Evolutionary conservation across 1,140 invertebrate species (phyloP).

Genomic region (Drosophila prosaltans): DNA sequence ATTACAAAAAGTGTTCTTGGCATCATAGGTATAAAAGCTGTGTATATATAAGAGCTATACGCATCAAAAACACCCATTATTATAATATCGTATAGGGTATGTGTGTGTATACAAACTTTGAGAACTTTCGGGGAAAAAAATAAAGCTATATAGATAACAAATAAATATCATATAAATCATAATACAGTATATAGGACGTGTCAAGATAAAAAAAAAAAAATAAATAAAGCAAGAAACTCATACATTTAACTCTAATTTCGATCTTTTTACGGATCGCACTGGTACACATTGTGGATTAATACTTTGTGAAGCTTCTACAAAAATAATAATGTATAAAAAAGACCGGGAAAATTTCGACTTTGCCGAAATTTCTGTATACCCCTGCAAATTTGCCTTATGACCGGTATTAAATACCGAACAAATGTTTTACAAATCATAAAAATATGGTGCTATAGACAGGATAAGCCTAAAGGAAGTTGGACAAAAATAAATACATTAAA

Average conservation of each 20-base stretch:
- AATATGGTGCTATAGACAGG: not conserved
- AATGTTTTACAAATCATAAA: not conserved
- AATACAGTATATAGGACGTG: slow-evolving; percentile 33
- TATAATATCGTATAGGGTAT: slow-evolving; percentile 41
- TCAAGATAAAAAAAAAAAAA: slow-evolving; percentile 1
- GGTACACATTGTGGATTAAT: slow-evolving; percentile 49
- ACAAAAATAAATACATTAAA: no score
- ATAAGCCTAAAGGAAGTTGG: no score
- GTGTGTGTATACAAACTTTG: slow-evolving; percentile 48
- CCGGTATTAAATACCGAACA: no score
- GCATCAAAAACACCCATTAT: slow-evolving; percentile 20
- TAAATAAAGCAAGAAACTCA: slow-evolving; percentile 50
- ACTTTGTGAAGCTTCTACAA: slow-evolving; percentile 61
- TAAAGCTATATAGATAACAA: slow-evolving; percentile 41
- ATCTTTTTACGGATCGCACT: slow-evolving; percentile 46
- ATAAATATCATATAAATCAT: slow-evolving; percentile 49
- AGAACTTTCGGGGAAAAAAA: slow-evolving; percentile 42
- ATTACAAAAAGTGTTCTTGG: not conserved
- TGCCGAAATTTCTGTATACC: not conserved
- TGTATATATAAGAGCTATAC: not conserved
- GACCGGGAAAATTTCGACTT: not conserved
- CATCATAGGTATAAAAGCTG: slow-evolving; percentile 5
- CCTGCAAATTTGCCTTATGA: not conserved
- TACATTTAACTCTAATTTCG: slow-evolving; percentile 30
- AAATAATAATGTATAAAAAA: slow-evolving; percentile 18